These are phyloP conservation scores for Limonius californicus DNA, from an alignment of 1,140 invertebrate species.

Conservation along the genomic window DNA sequence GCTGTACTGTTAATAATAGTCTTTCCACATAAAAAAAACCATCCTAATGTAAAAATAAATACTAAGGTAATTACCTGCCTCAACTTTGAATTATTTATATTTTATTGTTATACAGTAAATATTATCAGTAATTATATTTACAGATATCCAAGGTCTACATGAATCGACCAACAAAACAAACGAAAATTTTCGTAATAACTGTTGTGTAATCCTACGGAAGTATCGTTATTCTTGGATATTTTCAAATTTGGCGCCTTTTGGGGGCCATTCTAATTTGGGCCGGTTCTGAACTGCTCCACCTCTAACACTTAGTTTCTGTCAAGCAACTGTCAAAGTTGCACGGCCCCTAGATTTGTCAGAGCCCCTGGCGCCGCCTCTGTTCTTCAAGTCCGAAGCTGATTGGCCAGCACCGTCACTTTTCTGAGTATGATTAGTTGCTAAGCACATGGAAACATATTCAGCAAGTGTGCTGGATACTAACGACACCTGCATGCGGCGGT, in stretches of 20 bases:
- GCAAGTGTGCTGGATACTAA: slow-evolving; percentile 37
- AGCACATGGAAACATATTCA: slow-evolving; percentile 31
- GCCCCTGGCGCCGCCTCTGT: slow-evolving; percentile 42
- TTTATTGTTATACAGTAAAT: background rate
- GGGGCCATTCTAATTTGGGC: slow-evolving; percentile 46
- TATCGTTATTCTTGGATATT: background rate
- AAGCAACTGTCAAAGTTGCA: slow-evolving; percentile 41
- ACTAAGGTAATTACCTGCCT: background rate
- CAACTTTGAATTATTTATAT: background rate
- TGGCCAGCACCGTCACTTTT: slow-evolving; percentile 36
- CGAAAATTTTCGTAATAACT: no score
- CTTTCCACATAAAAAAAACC: background rate
- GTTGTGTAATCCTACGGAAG: no score
- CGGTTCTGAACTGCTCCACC: slow-evolving; percentile 44
- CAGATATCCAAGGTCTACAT: background rate
- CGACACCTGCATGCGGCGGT: slow-evolving; percentile 37
- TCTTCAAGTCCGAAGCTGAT: slow-evolving; percentile 30
- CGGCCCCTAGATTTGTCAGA: slow-evolving; percentile 45
- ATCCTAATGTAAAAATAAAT: slow-evolving; percentile 1
- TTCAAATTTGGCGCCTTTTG: slow-evolving; percentile 44
- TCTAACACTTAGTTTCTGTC: slow-evolving; percentile 47
- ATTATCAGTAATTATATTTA: background rate
- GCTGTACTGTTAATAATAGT: background rate
- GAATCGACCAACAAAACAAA: no score
- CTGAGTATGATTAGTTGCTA: slow-evolving; percentile 43